phyloP scores from a whole-genome alignment of 2,888 invertebrate species.

The Eilema depressum region DNA sequence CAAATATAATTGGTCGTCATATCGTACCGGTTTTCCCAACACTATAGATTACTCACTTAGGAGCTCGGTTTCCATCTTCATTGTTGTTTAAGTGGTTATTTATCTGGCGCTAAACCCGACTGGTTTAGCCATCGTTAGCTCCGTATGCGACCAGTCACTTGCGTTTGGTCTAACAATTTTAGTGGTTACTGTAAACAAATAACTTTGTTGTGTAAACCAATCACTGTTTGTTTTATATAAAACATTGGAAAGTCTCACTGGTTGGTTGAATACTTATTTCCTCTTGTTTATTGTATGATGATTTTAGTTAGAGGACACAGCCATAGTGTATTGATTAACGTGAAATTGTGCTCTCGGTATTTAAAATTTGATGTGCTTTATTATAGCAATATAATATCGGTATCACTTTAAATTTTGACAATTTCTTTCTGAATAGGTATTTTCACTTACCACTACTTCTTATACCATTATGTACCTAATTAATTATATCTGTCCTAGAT shows the following conservation, averaged over 20 bases:
- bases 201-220: constrained; percentile 6
- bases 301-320: no score
- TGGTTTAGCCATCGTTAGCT: constrained; percentile 45
- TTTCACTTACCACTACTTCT: not conserved
- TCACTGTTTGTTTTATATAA: constrained; percentile 10
- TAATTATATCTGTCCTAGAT: not conserved
- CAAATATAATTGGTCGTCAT: constrained; percentile 57
- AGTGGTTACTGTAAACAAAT: constrained; percentile 19
- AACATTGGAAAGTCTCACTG: constrained; percentile 7
- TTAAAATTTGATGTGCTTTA: no score
- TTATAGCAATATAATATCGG: no score
- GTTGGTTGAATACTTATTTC: not conserved
- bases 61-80: constrained; percentile 44
- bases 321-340: no score
- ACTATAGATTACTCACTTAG: constrained; percentile 54
- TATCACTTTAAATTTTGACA: not conserved
- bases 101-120: constrained; percentile 52
- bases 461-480: not conserved
- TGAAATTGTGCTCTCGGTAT: no score
- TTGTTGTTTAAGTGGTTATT: constrained; percentile 55
- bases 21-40: constrained; percentile 49
- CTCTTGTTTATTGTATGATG: no score
- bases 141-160: constrained; percentile 4
- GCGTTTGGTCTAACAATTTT: constrained; percentile 17
- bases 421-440: not conserved